Conservation (phyloP, 2,797 vertebrate genomes). For the Miichthys miiuy region DNA sequence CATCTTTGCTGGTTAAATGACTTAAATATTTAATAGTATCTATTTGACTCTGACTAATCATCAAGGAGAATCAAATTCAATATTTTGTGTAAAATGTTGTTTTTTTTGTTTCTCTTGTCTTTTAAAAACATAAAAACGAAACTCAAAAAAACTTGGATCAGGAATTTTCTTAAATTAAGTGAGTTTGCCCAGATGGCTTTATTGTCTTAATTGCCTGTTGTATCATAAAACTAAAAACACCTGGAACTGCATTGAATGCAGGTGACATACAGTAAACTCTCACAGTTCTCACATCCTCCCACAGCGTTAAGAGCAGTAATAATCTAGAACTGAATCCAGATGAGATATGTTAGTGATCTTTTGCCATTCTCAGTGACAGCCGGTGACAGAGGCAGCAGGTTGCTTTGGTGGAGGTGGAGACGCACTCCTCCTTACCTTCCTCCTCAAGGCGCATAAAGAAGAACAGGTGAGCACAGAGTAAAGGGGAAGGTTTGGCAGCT, state of each 20-base stretch:
- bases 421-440: conserved; percentile 39
- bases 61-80: no score
- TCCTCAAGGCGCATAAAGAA: conserved; percentile 37
- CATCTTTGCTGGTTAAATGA: not conserved
- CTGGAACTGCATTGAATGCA: conserved; percentile 2
- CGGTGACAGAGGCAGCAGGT: conserved; percentile 53
- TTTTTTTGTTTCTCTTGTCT: not conserved
- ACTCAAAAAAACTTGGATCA: not conserved
- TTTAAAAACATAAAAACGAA: not conserved
- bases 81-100: not conserved
- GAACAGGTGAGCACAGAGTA: conserved; percentile 68
- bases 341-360: conserved; percentile 51
- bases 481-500: conserved; percentile 72
- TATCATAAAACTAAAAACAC: not conserved
- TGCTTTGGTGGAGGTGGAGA: conserved; percentile 53
- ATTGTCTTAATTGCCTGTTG: not conserved
- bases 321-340: conserved; percentile 42
- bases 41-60: not conserved
- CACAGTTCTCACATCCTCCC: not conserved
- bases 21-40: not conserved
- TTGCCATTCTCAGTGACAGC: conserved; percentile 53
- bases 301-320: not conserved
- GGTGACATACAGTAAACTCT: conserved; percentile 4
- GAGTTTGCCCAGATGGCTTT: not conserved
- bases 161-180: not conserved